These are phyloP conservation scores for Chironomus tentans DNA, from an alignment of 2,888 invertebrate genomes.

Conservation along the genomic window DNA sequence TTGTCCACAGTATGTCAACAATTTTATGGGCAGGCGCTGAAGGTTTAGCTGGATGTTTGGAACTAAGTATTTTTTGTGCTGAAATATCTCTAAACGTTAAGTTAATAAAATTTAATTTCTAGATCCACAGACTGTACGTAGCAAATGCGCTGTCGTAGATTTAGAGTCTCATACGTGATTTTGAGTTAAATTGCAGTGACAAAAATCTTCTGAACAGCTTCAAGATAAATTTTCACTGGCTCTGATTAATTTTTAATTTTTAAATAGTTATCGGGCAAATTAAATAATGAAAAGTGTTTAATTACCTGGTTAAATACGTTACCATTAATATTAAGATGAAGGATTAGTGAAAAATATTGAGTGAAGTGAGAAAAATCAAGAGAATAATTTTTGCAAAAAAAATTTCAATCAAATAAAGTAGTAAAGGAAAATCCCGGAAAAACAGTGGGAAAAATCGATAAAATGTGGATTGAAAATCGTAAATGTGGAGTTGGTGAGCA, in stretches of 20 bases:
- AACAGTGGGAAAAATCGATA: slow-evolving; percentile 18
- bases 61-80: too few species aligned
- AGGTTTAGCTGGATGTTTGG: too few species aligned
- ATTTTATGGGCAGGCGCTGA: too few species aligned
- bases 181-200: too few species aligned
- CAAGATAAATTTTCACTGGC: too few species aligned
- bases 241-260: background rate
- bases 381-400: background rate
- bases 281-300: background rate
- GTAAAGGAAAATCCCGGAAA: slow-evolving; percentile 14
- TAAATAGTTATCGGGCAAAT: background rate
- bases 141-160: too few species aligned
- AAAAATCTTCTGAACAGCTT: too few species aligned
- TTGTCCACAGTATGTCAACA: too few species aligned
- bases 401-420: background rate
- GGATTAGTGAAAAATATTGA: background rate
- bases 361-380: background rate
- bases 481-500: slow-evolving; percentile 43
- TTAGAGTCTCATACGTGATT: too few species aligned
- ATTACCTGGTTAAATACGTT: background rate
- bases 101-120: too few species aligned
- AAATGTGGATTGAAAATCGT: slow-evolving; percentile 42
- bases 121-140: too few species aligned
- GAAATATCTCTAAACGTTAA: too few species aligned
- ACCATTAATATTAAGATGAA: slow-evolving; percentile 10